Percentiles rank a stretch among this genome's conserved stretches.
phyloP scores from a whole-genome alignment of 2,797 vertebrate genomes.

The Rhabdomys pumilio region DNA sequence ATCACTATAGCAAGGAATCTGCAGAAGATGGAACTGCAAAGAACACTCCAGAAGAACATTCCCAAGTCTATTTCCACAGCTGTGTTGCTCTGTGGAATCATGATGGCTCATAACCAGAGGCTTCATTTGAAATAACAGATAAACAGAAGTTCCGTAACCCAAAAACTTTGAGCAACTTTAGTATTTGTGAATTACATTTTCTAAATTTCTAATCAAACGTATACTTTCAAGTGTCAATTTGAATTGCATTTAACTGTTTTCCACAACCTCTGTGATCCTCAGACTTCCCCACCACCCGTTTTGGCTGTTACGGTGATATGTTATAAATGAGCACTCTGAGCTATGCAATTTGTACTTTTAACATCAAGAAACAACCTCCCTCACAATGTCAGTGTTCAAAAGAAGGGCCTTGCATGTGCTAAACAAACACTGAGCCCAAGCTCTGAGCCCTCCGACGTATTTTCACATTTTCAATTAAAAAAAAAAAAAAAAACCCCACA shows the following conservation, averaged over 20 bases:
- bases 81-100: not conserved
- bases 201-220: constrained; percentile 30
- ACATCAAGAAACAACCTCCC: not conserved
- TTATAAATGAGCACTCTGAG: not conserved
- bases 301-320: not conserved
- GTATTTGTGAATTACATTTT: not conserved
- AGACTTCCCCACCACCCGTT: not conserved
- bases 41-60: not conserved
- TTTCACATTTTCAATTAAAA: constrained; percentile 47
- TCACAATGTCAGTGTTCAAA: not conserved
- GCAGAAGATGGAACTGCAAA: not conserved
- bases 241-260: constrained; percentile 57
- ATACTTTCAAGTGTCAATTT: not conserved
- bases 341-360: constrained; percentile 29
- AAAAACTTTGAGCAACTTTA: not conserved
- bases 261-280: not conserved
- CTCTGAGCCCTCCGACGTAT: not conserved
- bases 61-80: not conserved
- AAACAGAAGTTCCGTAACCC: not conserved
- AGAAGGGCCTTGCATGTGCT: no score
- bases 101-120: not conserved
- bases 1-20: not conserved
- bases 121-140: not conserved
- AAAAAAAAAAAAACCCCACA: not conserved
- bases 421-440: not conserved